These are phyloP conservation scores for Phycodurus eques DNA, from an alignment of 2,113 vertebrate genomes.

Conservation along the genomic window DNA sequence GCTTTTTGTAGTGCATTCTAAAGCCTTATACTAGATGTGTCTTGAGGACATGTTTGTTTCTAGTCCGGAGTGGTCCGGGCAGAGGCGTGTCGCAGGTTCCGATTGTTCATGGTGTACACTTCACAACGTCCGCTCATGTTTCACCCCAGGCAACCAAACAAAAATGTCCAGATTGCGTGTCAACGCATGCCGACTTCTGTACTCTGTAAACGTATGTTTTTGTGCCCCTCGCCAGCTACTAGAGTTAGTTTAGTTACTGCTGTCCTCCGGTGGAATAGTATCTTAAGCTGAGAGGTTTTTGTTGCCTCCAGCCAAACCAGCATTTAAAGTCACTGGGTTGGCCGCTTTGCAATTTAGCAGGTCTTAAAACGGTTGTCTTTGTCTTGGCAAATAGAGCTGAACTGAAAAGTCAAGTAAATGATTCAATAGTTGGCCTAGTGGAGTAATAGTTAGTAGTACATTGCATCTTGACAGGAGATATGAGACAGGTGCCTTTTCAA, in stretches of 20 bases:
- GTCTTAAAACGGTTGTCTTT: conserved; percentile 71
- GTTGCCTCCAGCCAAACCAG: conserved; percentile 34
- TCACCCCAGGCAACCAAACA: too few relatives aligned
- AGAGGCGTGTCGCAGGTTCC: too few relatives aligned
- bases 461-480: background rate
- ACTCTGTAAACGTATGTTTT: conserved; percentile 14
- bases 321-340: conserved; percentile 21
- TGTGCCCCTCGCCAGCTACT: background rate
- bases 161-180: conserved; percentile 24
- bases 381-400: conserved; percentile 6
- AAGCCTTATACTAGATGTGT: background rate
- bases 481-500: conserved; percentile 23
- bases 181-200: conserved; percentile 40
- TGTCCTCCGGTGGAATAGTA: background rate
- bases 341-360: conserved; percentile 21
- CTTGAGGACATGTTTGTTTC: background rate
- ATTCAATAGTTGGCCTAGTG: background rate
- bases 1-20: background rate
- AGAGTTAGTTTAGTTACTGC: conserved; percentile 4
- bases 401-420: conserved; percentile 14
- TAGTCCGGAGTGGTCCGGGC: background rate
- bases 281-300: conserved; percentile 6
- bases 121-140: too few relatives aligned
- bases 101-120: too few relatives aligned
- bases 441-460: too few relatives aligned